These are phyloP conservation scores for Drosophila pseudoobscura DNA, from an alignment of 1,140 invertebrate genomes.

Conservation along the genomic window DNA sequence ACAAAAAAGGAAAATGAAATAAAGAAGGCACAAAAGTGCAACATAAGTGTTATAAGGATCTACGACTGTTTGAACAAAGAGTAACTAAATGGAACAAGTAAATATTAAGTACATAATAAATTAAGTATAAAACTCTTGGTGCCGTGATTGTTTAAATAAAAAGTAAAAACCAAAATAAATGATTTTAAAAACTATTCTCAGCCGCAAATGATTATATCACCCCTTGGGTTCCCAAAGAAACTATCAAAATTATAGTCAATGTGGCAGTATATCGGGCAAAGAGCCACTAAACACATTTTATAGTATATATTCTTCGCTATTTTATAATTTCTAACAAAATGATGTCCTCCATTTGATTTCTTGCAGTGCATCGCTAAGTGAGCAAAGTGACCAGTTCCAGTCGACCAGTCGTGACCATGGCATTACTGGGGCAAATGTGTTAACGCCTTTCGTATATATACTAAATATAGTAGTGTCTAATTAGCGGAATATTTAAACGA, in stretches of 20 bases:
- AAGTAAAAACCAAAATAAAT: no score
- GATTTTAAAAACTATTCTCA: no score
- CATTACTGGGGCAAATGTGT: constrained; percentile 34
- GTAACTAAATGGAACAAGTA: no score
- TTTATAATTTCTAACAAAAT: background rate
- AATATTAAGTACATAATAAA: no score
- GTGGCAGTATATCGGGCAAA: background rate
- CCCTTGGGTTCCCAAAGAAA: background rate
- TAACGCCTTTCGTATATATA: constrained; percentile 14
- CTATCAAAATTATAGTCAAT: background rate
- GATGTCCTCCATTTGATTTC: background rate
- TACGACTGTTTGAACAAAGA: no score
- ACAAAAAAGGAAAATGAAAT: background rate
- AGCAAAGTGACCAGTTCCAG: constrained; percentile 24
- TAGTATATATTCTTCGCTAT: no score
- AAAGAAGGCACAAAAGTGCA: background rate
- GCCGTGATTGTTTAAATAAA: no score
- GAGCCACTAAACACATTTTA: background rate
- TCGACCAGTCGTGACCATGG: constrained; percentile 40
- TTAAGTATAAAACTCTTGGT: no score
- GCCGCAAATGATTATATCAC: no score
- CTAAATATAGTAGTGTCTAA: constrained; percentile 26
- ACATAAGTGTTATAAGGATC: no score
- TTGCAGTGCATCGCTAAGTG: constrained; percentile 42
- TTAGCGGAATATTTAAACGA: constrained; percentile 24